phyloP scores from a whole-genome alignment of 2,113 vertebrate species.

The Pterocles burchelli region DNA sequence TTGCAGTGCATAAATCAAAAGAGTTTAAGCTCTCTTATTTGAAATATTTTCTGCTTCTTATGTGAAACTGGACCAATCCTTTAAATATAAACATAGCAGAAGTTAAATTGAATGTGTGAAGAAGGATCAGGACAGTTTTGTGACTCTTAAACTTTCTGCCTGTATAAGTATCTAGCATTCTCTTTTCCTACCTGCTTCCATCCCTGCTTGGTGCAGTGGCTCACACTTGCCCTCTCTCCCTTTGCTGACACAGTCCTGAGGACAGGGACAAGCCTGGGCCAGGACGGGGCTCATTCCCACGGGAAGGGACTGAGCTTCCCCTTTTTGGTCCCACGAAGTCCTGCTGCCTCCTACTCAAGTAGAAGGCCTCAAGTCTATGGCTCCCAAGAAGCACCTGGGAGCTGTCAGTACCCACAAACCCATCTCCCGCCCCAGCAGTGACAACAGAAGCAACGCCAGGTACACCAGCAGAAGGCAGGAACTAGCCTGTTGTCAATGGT shows the following conservation, averaged over 20 bases:
- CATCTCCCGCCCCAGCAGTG: background rate
- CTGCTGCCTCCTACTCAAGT: background rate
- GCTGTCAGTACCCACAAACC: too few species aligned
- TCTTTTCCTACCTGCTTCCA: background rate
- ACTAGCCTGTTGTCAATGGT: background rate
- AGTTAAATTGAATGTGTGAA: background rate
- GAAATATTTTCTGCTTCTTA: background rate
- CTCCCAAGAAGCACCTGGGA: background rate
- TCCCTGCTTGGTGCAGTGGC: background rate
- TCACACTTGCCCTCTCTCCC: background rate
- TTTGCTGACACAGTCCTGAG: background rate
- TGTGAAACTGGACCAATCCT: background rate
- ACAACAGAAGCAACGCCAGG: background rate
- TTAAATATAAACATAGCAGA: background rate
- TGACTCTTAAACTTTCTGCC: background rate
- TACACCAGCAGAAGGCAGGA: background rate
- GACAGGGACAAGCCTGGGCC: background rate
- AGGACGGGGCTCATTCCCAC: background rate
- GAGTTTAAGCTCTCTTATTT: background rate
- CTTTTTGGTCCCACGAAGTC: background rate
- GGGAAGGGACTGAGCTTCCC: background rate
- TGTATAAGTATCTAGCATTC: too few species aligned
- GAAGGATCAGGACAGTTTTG: background rate
- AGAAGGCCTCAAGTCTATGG: accelerated
- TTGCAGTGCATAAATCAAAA: background rate